Conservation (phyloP, 2,888 invertebrate species). For the Tortricodes alternella region DNA sequence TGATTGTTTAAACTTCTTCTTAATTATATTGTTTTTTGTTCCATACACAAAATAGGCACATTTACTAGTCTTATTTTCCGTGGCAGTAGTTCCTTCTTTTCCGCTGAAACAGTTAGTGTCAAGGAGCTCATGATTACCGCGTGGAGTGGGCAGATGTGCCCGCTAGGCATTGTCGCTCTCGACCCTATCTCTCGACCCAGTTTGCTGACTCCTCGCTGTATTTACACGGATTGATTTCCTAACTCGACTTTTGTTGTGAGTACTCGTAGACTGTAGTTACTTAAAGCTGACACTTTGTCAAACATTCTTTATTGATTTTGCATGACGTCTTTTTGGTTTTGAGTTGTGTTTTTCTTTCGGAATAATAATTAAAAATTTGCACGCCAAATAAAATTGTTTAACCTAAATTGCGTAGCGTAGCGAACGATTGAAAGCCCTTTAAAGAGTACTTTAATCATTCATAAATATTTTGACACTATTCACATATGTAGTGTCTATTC, state of each 20-base stretch:
- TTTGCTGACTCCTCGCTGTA: conserved; percentile 47
- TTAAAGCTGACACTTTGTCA: background rate
- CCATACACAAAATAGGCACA: background rate
- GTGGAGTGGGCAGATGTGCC: conserved; percentile 52
- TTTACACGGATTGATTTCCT: conserved; percentile 45
- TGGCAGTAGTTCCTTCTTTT: background rate
- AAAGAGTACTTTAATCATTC: too few relatives aligned
- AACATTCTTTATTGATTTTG: too few relatives aligned
- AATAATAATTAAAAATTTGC: too few relatives aligned
- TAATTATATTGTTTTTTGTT: too few relatives aligned
- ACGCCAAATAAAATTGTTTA: too few relatives aligned
- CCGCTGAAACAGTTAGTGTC: conserved; percentile 36
- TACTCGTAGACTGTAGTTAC: conserved; percentile 9
- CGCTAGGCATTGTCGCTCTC: conserved; percentile 53
- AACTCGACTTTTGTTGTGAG: conserved; percentile 22
- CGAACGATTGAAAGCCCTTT: too few relatives aligned
- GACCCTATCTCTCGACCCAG: conserved; percentile 52
- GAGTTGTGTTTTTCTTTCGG: too few relatives aligned
- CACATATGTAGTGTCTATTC: too few relatives aligned
- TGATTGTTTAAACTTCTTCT: too few relatives aligned
- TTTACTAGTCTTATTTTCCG: background rate
- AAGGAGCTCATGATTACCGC: conserved; percentile 46
- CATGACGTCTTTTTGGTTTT: too few relatives aligned
- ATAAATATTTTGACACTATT: too few relatives aligned
- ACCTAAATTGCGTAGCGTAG: too few relatives aligned